Evolutionary conservation across 2,888 invertebrate species (phyloP), one percentile per base, ranked within the genome.

Genomic region (Tricholauxania praeusta): DNA sequence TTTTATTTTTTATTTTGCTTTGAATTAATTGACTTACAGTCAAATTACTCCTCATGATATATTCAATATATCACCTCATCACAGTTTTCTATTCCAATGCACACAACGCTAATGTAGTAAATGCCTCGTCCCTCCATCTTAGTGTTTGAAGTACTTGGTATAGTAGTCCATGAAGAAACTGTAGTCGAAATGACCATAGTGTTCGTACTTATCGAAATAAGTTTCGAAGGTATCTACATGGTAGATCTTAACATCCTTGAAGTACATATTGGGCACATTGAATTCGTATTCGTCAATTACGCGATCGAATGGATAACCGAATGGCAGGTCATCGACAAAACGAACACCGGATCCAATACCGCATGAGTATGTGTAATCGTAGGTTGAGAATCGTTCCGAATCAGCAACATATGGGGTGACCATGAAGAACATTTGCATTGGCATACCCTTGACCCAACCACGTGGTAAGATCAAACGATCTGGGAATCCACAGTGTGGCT

Each of bases 241-340:
- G 70, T 73, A 80, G 71, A 81, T 79, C 69, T 78, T 74, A 7
- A 91, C 89, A 32, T 69, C 69, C 62, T 62, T 69, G 62, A 69
- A 69, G 69, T 51, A 62, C 69, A 69, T 69, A 62, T 69, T 69
- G 51, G 60, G 60, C 12, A 69, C 69, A 4, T 52, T 12, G 60
- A 89, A 92, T 74, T 88, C 88, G 57, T 86, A 85, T 62, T 90
- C 88, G 88, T 87, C 86, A 79, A 92, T 90, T 12, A 88, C 88
- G 79, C 92, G 91, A 83, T 94, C 93, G 82, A 94, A 90, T 78
- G 94, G 94, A 89, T 91, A 94, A 68, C 92, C 92, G 78, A 91
- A 88, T 55, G 93, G 89, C 83, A 89, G 89, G 76, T 89, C 89
- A 82, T 93, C 93, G 48, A 91, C 85, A 68, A 82, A 77, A 69